phyloP scores from a whole-genome alignment of 2,888 invertebrate species.

The Acrobasis suavella region DNA sequence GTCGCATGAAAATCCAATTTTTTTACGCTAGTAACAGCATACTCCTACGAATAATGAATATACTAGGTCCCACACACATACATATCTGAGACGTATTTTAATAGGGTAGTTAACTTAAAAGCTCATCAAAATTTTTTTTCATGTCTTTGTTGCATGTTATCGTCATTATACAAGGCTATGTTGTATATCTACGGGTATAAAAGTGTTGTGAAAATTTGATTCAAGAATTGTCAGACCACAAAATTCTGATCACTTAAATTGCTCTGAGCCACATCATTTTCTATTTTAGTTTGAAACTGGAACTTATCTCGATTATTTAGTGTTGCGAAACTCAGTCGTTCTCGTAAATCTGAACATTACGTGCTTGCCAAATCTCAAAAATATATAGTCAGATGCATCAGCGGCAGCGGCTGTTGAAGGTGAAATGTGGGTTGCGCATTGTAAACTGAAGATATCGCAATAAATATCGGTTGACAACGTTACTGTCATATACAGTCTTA shows the following conservation, averaged over 20 bases:
- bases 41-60: not conserved
- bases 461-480: too few relatives aligned
- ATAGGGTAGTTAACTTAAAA: not conserved
- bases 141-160: too few relatives aligned
- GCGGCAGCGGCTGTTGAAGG: not conserved
- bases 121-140: too few relatives aligned
- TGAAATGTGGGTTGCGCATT: not conserved
- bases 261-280: too few relatives aligned
- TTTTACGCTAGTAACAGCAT: not conserved
- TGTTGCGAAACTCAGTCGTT: not conserved
- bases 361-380: not conserved
- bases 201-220: too few relatives aligned
- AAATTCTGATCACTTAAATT: too few relatives aligned
- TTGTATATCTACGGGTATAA: too few relatives aligned
- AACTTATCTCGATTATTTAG: not conserved
- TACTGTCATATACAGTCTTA: too few relatives aligned
- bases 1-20: constrained; percentile 23
- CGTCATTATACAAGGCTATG: too few relatives aligned
- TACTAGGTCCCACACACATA: not conserved
- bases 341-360: not conserved
- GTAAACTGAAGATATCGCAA: not conserved
- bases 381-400: not conserved
- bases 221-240: too few relatives aligned
- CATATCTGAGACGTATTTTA: not conserved
- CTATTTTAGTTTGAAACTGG: too few relatives aligned